phyloP scores from a whole-genome alignment of 92 coral and sea anemone species.

The Pocillopora grandis region DNA sequence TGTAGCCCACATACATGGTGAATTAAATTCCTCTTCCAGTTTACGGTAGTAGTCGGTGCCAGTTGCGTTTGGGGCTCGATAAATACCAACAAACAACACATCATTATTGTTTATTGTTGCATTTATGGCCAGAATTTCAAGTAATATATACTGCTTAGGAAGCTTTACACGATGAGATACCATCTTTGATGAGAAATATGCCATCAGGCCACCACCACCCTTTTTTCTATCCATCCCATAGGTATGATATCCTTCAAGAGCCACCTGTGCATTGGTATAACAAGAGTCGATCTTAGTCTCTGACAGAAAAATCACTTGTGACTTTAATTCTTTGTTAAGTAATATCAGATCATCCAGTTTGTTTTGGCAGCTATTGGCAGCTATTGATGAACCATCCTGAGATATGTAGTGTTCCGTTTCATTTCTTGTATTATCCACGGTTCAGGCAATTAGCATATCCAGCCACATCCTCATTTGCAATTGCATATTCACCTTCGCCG shows the following conservation, averaged over 20 bases:
- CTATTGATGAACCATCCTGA: conserved; percentile 35
- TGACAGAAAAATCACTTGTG: no score
- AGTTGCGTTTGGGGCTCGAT: no score
- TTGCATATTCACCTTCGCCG: conserved; percentile 19
- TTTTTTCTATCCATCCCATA: no score
- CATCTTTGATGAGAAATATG: background rate
- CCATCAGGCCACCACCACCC: no score
- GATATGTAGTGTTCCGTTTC: conserved; percentile 14
- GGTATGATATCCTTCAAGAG: no score
- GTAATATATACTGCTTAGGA: background rate
- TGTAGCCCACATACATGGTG: background rate
- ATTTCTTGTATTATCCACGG: conserved; percentile 19
- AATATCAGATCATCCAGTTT: no score
- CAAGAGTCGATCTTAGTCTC: no score
- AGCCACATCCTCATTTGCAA: conserved; percentile 32
- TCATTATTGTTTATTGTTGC: no score
- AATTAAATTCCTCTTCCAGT: background rate
- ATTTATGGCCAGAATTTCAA: background rate
- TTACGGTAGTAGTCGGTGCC: no score
- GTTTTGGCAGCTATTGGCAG: conserved; percentile 32
- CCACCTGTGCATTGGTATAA: no score
- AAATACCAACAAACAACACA: no score
- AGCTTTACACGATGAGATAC: conserved; percentile 9
- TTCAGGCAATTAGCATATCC: conserved; percentile 39
- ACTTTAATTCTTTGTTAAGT: no score